These are phyloP conservation scores for Dinomys branickii DNA, from an alignment of 2,113 vertebrate species.

Conservation along the genomic window DNA sequence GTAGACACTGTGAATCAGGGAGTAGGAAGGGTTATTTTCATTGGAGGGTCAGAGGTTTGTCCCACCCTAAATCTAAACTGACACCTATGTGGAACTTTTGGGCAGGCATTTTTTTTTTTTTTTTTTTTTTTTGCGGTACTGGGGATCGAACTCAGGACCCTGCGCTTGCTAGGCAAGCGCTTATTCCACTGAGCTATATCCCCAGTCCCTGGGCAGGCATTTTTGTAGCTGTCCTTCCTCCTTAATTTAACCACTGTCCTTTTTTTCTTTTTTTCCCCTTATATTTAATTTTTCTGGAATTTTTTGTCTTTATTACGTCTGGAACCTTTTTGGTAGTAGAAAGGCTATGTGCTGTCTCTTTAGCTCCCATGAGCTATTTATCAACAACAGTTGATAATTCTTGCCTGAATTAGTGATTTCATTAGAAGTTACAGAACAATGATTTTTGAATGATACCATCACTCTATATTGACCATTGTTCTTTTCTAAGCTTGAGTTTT, in stretches of 20 bases:
- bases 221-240: background rate
- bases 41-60: background rate
- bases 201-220: too few relatives aligned
- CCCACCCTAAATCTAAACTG: background rate
- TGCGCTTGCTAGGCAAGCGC: too few relatives aligned
- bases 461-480: background rate
- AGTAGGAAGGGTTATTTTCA: background rate
- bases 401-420: background rate
- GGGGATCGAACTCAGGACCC: too few relatives aligned
- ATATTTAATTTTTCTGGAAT: background rate
- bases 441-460: background rate
- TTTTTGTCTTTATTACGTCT: background rate
- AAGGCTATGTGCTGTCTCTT: background rate
- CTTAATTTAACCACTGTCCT: background rate
- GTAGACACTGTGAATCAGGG: too few relatives aligned
- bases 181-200: too few relatives aligned
- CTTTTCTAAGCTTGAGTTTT: background rate
- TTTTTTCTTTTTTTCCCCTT: background rate
- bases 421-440: background rate
- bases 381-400: background rate
- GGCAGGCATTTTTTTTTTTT: too few relatives aligned
- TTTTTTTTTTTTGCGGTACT: too few relatives aligned
- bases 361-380: background rate
- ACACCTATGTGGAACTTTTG: background rate
- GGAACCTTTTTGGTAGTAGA: background rate